Evolutionary conservation across 2,888 invertebrate species (phyloP).

Genomic region (Idaea straminata): DNA sequence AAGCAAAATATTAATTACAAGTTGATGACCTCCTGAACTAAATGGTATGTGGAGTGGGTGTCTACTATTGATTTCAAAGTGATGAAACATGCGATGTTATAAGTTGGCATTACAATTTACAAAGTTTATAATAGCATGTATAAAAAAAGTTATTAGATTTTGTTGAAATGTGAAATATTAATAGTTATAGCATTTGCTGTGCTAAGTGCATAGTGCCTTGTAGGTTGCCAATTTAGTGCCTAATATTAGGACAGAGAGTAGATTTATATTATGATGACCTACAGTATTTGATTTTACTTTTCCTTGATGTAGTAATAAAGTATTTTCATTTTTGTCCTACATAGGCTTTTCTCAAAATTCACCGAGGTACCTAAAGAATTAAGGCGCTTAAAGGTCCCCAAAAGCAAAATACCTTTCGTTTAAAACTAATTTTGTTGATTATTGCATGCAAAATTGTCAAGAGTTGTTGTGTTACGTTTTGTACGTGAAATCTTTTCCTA

Average conservation of each 20-base stretch:
- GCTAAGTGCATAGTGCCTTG: constrained; percentile 81
- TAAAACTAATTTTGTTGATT: too few species aligned
- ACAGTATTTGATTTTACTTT: constrained; percentile 10
- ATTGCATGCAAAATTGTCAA: too few species aligned
- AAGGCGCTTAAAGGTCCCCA: too few species aligned
- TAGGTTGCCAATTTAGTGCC: constrained; percentile 82
- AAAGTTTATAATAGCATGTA: constrained; percentile 26
- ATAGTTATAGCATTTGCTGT: constrained; percentile 67
- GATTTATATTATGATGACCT: constrained; percentile 35
- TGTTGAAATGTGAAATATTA: constrained; percentile 36
- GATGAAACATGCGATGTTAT: not conserved
- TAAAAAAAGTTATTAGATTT: constrained; percentile 33
- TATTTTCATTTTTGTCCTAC: not conserved
- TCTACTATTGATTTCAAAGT: not conserved
- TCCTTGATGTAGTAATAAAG: not conserved
- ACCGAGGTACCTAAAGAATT: not conserved
- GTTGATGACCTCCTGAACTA: not conserved
- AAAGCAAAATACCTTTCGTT: too few species aligned
- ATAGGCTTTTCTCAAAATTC: not conserved
- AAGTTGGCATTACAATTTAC: constrained; percentile 26
- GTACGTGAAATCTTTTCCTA: too few species aligned
- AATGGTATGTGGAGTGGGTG: not conserved
- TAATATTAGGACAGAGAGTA: constrained; percentile 63
- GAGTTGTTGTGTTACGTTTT: too few species aligned
- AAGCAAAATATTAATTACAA: not conserved